Conservation (phyloP, 2,888 invertebrate genomes). For the Harmothoe impar region DNA sequence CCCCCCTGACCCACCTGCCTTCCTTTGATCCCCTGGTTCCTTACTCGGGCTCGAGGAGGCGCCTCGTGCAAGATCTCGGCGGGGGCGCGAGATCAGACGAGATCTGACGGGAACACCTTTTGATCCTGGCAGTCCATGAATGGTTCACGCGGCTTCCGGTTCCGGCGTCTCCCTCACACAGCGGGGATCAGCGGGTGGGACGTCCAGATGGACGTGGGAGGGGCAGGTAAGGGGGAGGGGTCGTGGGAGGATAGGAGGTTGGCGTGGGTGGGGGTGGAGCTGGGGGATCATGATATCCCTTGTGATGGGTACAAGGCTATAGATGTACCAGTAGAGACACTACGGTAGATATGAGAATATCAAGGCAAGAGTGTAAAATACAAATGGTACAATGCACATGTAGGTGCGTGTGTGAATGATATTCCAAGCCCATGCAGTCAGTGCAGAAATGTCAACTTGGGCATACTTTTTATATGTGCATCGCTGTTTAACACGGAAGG, state of each 20-base stretch:
- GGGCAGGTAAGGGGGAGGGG: background rate
- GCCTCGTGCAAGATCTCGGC: background rate
- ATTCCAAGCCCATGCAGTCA: too few relatives aligned
- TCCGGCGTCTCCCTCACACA: background rate
- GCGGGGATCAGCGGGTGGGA: constrained; percentile 1
- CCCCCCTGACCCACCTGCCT: background rate
- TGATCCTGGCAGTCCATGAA: constrained; percentile 33
- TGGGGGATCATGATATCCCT: background rate
- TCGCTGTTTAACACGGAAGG: too few relatives aligned
- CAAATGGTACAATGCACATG: too few relatives aligned
- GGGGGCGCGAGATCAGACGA: constrained; percentile 33
- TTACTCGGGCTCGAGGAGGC: background rate
- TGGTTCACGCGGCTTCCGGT: constrained; percentile 27
- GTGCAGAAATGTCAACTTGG: too few relatives aligned
- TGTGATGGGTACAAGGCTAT: too few relatives aligned
- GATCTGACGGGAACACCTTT: constrained; percentile 45
- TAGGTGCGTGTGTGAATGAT: too few relatives aligned
- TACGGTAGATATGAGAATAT: too few relatives aligned
- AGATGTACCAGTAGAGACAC: too few relatives aligned
- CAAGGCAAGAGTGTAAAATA: too few relatives aligned
- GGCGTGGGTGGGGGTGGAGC: background rate
- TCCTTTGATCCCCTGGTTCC: constrained; percentile 44
- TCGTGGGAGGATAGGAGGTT: background rate
- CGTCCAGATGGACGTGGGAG: background rate
- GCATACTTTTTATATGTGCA: too few relatives aligned